Percentiles rank a stretch among this genome's conserved stretches.
These are phyloP conservation scores for Cardiocondyla obscurior DNA, from an alignment of 1,140 invertebrate genomes.

Conservation along the genomic window DNA sequence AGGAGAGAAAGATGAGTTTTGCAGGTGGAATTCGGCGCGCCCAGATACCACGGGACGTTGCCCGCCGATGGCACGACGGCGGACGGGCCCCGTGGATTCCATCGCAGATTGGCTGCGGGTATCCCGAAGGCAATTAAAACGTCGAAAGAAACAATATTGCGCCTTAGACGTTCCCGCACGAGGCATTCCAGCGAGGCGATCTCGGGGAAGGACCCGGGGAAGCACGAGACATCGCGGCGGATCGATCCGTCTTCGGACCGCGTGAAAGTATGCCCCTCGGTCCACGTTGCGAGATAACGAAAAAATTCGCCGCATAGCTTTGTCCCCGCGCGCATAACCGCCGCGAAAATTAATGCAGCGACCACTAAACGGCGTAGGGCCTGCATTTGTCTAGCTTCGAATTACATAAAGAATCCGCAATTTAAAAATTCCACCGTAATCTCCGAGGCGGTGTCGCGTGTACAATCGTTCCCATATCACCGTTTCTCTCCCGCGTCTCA, in stretches of 20 bases:
- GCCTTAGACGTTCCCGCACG: constrained; percentile 51
- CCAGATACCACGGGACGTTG: constrained; percentile 47
- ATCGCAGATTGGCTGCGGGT: constrained; percentile 41
- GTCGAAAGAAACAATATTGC: constrained; percentile 73
- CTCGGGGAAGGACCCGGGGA: background rate
- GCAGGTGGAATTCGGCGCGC: constrained; percentile 62
- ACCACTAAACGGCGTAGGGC: background rate
- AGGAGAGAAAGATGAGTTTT: constrained; percentile 38
- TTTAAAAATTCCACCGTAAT: constrained; percentile 11
- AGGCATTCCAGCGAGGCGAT: constrained; percentile 49
- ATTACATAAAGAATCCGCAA: background rate
- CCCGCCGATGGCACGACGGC: constrained; percentile 55
- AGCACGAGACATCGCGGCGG: background rate
- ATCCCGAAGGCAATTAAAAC: constrained; percentile 70
- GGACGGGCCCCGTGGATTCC: constrained; percentile 46
- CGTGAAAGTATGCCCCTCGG: background rate
- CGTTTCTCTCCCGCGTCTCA: background rate
- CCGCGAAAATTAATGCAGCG: background rate
- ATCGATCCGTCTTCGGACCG: constrained; percentile 11
- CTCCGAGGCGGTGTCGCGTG: background rate
- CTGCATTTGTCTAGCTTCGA: background rate
- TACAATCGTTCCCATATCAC: background rate
- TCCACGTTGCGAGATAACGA: background rate
- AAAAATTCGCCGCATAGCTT: background rate
- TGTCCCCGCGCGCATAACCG: background rate